phyloP scores from a whole-genome alignment of 2,797 vertebrate species.

The Dendrocincla tyrannina region DNA sequence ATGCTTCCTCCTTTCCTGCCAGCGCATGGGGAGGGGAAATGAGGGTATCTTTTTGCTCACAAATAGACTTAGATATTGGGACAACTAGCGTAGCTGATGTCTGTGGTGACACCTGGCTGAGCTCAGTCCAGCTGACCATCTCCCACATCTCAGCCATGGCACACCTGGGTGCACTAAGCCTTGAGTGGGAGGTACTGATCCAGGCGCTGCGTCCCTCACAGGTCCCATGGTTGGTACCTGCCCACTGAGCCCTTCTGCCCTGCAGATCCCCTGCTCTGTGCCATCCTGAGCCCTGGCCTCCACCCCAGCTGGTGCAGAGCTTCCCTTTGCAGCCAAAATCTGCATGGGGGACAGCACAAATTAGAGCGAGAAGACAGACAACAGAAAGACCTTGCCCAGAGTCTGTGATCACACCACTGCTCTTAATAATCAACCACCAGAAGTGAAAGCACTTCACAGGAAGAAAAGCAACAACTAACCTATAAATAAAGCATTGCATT shows the following conservation, averaged over 20 bases:
- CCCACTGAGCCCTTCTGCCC: neutral
- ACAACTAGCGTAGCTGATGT: neutral
- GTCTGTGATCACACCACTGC: neutral
- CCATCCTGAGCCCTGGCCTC: neutral
- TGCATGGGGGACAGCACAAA: neutral
- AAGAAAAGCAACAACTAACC: neutral
- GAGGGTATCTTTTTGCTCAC: neutral
- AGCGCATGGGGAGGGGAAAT: neutral
- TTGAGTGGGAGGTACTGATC: neutral
- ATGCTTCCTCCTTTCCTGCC: neutral
- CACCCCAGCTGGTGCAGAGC: neutral
- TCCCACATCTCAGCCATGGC: accelerated
- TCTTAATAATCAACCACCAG: neutral
- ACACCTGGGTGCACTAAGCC: accelerated
- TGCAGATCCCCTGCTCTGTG: neutral
- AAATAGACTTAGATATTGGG: neutral
- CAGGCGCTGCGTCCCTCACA: accelerated
- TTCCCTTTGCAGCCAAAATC: neutral
- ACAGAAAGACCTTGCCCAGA: neutral
- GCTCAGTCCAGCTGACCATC: neutral
- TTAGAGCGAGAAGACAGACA: neutral
- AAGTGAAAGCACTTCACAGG: neutral
- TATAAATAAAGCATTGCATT: neutral
- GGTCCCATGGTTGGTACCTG: neutral
- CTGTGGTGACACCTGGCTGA: neutral